Base-by-base conservation (phyloP, 2,888 invertebrate genomes). In the Stenurella melanura region DNA sequence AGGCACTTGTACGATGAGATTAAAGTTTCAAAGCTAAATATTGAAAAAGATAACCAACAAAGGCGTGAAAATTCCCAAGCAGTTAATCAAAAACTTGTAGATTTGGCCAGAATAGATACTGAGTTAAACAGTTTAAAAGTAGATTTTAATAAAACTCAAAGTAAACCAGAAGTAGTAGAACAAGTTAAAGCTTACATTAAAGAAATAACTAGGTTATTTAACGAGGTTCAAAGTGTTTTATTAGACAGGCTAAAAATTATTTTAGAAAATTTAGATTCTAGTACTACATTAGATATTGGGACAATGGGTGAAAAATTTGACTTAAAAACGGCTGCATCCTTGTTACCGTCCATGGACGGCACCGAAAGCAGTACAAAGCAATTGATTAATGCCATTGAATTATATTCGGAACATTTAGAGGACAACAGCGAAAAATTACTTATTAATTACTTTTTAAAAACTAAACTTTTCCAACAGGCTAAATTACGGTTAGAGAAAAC, bases 301-400 rank as follows among this genome's bases (percentile, higher is more conserved):
- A 67, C 17, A 1, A 81, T 78, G 73, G 57, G 58, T 17, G 75
- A 76, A 68, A 81, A 79, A 78, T 81, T 83, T 78, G 78, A 81
- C 70, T 74, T 83, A 42, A 76, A 70, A 73, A 80, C 76, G 10
- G 83, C 82, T 38, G 56, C 79, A 56, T 58, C 56, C 57, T 72
- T 81, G 58, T 57, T 82, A 15, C 81, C 82, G 17, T 26, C 76
- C 61, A 78, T 79, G 73, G 58, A 83, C 71, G 79, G 68, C 56
- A 61, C 74, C 11, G 83, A 83, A 63, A 61, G 73, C 21, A 68
- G 61, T 12, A 78, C 79, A 12, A 81, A 81, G 67, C 81, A 81
- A 38, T 60, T 83, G 18, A 83, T 82, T 68, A 82, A 84, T 80
- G 75, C 80, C 21, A 83, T 80, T 42, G 76, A 78, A 54, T 80